Percentiles rank a stretch among this genome's conserved stretches.
Conservation (phyloP, 2,113 vertebrate species). For the Mastomys natalensis region DNA sequence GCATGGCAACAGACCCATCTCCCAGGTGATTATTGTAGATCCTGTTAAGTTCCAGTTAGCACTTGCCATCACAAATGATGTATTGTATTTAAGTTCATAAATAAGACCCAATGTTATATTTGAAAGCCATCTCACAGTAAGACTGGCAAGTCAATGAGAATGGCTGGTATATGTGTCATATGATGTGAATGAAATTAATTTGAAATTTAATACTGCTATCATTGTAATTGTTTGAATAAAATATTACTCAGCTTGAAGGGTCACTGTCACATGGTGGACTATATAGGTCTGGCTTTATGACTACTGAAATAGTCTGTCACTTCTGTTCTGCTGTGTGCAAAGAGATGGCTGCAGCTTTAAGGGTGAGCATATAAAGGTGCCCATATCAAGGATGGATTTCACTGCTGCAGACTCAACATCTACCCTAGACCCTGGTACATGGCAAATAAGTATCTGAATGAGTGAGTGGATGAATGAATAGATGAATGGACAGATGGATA, state of each 20-base stretch:
- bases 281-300: neutral
- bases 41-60: neutral
- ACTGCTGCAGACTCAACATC: neutral
- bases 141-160: neutral
- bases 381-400: neutral
- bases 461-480: rapidly evolving
- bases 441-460: neutral
- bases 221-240: neutral
- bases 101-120: neutral
- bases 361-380: neutral
- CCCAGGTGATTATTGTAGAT: neutral
- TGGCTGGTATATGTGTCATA: rapidly evolving
- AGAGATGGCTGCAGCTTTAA: neutral
- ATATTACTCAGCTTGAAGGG: neutral
- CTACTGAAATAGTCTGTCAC: neutral
- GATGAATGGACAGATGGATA: neutral
- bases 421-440: neutral
- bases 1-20: neutral
- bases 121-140: neutral
- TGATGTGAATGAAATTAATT: neutral
- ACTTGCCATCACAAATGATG: rapidly evolving
- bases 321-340: neutral
- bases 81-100: neutral
- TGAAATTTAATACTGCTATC: neutral
- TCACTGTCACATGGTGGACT: too few species aligned